A percentile compares a stretch with the other conserved stretches of the same genome.
phyloP scores from a whole-genome alignment of 2,888 invertebrate species.

The Mantis religiosa region DNA sequence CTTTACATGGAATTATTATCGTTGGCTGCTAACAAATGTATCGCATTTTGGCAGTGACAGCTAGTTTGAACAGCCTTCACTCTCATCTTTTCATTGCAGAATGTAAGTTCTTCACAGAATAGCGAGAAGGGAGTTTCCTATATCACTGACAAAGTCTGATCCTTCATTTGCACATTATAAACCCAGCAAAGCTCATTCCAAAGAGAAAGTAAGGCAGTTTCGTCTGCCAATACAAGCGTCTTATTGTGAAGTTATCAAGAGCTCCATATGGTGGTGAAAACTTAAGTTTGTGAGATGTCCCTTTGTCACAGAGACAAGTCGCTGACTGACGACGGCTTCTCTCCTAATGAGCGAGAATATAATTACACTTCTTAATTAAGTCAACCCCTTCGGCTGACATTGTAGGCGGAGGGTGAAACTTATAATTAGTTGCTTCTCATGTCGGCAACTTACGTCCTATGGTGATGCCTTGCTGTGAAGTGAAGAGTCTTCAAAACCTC shows the following conservation, averaged over 20 bases:
- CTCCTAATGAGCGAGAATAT: background rate
- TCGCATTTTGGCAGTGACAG: no score
- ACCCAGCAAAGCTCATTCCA: background rate
- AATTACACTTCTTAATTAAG: background rate
- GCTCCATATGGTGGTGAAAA: background rate
- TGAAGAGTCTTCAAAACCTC: background rate
- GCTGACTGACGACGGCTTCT: background rate
- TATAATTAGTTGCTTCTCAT: background rate
- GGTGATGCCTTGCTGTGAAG: background rate
- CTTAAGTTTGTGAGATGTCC: background rate
- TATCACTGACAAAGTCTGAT: background rate
- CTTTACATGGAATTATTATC: no score
- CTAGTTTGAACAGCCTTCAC: no score
- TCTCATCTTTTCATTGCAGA: no score
- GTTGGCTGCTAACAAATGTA: no score
- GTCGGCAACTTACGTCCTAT: background rate
- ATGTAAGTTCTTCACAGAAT: no score
- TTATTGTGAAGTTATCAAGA: background rate
- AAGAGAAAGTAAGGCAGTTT: background rate
- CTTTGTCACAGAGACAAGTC: background rate
- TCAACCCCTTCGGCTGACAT: background rate
- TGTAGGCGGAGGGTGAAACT: background rate
- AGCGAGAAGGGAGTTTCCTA: no score
- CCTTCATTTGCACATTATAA: background rate
- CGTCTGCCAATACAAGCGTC: background rate